Conservation (phyloP, 2,113 vertebrate species). For the Climacteris rufus region DNA sequence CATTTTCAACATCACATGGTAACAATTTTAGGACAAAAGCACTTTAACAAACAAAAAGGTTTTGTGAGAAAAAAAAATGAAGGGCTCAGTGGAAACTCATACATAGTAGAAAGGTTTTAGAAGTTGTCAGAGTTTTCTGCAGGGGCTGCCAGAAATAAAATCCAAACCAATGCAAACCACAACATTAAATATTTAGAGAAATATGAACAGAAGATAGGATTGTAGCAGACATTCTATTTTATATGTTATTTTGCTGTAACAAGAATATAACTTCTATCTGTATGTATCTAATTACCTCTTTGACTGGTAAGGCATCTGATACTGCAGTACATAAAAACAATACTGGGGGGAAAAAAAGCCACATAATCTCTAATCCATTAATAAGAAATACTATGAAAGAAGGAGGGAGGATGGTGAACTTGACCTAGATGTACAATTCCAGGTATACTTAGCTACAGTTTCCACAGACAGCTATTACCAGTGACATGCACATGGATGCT, state of each 20-base stretch:
- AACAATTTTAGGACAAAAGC: background rate
- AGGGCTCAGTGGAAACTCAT: rapidly evolving
- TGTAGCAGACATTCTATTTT: background rate
- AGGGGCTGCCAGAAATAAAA: background rate
- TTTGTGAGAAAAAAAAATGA: background rate
- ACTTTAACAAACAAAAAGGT: background rate
- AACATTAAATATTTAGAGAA: background rate
- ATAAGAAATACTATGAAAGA: background rate
- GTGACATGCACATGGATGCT: background rate
- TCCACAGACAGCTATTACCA: background rate
- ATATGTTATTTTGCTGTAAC: background rate
- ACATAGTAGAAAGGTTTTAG: background rate
- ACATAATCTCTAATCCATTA: background rate
- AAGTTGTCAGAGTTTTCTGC: background rate
- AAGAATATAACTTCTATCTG: background rate
- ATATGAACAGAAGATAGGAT: background rate
- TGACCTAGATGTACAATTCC: background rate
- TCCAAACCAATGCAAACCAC: background rate
- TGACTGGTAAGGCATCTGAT: background rate
- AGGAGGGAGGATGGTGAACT: background rate
- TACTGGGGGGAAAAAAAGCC: background rate
- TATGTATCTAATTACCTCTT: background rate
- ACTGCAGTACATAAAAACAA: background rate
- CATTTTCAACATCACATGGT: background rate
- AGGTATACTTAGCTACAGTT: background rate